Evolutionary conservation across 1,140 invertebrate species (phyloP).

Genomic region (Leguminivora glycinivorella): DNA sequence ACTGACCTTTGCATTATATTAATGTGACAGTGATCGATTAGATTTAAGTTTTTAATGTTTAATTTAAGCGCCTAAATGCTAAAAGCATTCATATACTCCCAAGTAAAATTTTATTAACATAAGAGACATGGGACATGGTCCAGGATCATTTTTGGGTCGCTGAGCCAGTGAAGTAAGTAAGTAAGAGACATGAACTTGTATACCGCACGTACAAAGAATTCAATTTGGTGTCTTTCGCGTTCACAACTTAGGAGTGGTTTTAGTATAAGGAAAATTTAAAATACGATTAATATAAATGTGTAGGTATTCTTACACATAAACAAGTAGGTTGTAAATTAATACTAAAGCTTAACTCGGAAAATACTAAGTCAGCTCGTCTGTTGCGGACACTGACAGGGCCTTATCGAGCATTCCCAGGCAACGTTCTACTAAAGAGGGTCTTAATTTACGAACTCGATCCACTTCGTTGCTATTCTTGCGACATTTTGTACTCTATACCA

Average conservation of each 20-base stretch:
- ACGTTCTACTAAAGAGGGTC: neutral
- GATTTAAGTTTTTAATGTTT: neutral
- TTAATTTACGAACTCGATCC: neutral
- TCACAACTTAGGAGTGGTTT: too few relatives aligned
- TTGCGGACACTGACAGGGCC: neutral
- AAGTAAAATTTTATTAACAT: neutral
- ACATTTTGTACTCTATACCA: too few relatives aligned
- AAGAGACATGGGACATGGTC: neutral
- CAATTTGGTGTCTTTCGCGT: too few relatives aligned
- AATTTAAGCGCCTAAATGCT: neutral
- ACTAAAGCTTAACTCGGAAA: neutral
- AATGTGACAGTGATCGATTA: conserved; percentile 20
- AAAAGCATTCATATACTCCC: neutral
- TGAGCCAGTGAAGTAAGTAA: too few relatives aligned
- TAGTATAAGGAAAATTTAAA: too few relatives aligned
- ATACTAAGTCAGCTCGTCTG: neutral
- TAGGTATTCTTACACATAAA: neutral
- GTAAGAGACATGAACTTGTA: too few relatives aligned
- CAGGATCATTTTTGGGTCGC: too few relatives aligned
- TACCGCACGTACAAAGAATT: neutral
- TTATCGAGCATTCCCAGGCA: neutral
- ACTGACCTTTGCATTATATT: conserved; percentile 33
- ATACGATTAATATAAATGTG: too few relatives aligned
- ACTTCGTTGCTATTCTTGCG: neutral
- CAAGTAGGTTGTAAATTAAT: neutral